Percentiles rank a stretch among this genome's conserved stretches.
These are phyloP conservation scores for Gonocerus acuteangulatus DNA, from an alignment of 2,888 invertebrate species.

Conservation along the genomic window DNA sequence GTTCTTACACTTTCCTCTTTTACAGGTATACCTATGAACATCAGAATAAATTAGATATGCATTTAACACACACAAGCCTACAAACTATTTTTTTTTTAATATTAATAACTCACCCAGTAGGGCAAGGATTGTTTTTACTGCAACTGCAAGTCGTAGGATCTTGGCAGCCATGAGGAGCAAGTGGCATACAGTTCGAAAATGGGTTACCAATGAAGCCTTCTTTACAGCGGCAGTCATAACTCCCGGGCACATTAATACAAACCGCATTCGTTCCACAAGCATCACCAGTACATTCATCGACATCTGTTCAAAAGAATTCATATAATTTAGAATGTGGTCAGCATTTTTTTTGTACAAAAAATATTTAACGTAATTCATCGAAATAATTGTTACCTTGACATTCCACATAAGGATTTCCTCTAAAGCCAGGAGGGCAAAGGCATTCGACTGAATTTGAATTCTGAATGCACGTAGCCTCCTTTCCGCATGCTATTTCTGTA, in stretches of 20 bases:
- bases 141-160: slow-evolving; percentile 65
- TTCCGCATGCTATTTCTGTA: slow-evolving; percentile 63
- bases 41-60: not conserved
- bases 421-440: slow-evolving; percentile 70
- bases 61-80: no score
- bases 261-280: slow-evolving; percentile 78
- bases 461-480: slow-evolving; percentile 70
- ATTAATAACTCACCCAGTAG: slow-evolving; percentile 50
- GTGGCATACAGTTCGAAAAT: slow-evolving; percentile 68
- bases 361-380: no score
- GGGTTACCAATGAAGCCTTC: slow-evolving; percentile 80
- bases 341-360: no score
- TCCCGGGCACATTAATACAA: slow-evolving; percentile 82
- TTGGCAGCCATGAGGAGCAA: slow-evolving; percentile 60
- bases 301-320: slow-evolving; percentile 46
- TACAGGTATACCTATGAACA: slow-evolving; percentile 53
- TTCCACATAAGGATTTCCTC: slow-evolving; percentile 78
- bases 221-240: slow-evolving; percentile 82
- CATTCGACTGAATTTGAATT: slow-evolving; percentile 69
- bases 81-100: not conserved
- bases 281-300: slow-evolving; percentile 71
- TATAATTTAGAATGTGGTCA: no score
- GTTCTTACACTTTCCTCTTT: slow-evolving; percentile 65
- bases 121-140: slow-evolving; percentile 62
- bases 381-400: slow-evolving; percentile 68